Conservation (phyloP, 2,888 invertebrate genomes). For the Cantharis lateralis region DNA sequence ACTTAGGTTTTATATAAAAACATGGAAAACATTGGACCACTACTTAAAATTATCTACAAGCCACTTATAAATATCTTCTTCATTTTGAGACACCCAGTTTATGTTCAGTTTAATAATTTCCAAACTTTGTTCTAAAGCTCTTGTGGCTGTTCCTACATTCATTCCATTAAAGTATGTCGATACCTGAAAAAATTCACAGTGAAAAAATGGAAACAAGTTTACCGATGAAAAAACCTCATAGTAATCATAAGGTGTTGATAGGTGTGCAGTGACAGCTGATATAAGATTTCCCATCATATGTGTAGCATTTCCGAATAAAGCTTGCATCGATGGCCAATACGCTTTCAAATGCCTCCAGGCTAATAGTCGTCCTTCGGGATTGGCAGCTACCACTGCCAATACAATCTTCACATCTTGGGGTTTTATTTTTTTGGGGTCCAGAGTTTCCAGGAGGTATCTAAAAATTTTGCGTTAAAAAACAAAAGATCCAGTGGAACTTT, state of each 20-base stretch:
- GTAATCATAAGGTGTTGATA: conserved; percentile 76
- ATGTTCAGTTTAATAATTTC: conserved; percentile 83
- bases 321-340: conserved; percentile 68
- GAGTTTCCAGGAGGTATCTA: conserved; percentile 75
- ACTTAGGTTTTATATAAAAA: neutral
- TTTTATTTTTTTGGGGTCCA: conserved; percentile 71
- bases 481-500: neutral
- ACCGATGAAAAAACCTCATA: conserved; percentile 63
- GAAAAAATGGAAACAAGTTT: conserved; percentile 2
- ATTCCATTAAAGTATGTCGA: conserved; percentile 56
- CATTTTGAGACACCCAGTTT: conserved; percentile 73
- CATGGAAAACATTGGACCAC: conserved; percentile 18
- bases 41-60: conserved; percentile 46
- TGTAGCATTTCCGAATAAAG: conserved; percentile 67
- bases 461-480: conserved; percentile 35
- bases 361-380: conserved; percentile 70
- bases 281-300: conserved; percentile 68
- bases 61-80: conserved; percentile 59
- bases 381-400: conserved; percentile 72
- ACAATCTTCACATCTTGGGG: conserved; percentile 74
- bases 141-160: conserved; percentile 54
- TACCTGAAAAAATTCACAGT: conserved; percentile 44
- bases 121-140: conserved; percentile 72
- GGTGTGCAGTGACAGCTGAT: conserved; percentile 66
- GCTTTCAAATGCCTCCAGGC: conserved; percentile 76